Evolutionary conservation across 2,888 invertebrate species (phyloP).

Genomic region (Drosophila fulvimacula): DNA sequence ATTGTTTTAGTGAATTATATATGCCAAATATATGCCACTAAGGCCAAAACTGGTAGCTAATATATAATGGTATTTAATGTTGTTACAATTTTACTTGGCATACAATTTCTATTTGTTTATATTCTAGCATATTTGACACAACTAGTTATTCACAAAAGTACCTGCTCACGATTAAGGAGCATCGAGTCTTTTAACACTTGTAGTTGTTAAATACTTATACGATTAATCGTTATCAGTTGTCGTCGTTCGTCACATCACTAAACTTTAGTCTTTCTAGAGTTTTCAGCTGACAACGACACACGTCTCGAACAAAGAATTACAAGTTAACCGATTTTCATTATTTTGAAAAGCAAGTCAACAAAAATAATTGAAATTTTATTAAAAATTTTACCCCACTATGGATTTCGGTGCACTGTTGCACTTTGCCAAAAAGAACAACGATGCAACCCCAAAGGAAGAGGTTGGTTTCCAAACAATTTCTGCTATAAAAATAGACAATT

Average conservation of each 20-base stretch:
- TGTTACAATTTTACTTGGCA: too few species aligned
- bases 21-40: not conserved
- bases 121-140: not conserved
- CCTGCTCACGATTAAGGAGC: not conserved
- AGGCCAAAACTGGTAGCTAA: not conserved
- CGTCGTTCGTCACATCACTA: constrained; percentile 28
- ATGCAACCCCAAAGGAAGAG: constrained; percentile 80
- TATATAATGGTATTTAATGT: too few species aligned
- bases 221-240: constrained; percentile 8
- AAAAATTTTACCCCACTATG: constrained; percentile 81
- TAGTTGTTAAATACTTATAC: not conserved
- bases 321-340: constrained; percentile 19
- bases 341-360: constrained; percentile 15
- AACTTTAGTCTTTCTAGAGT: constrained; percentile 50
- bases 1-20: not conserved
- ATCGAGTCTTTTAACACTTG: not conserved
- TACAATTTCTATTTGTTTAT: not conserved
- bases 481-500: not conserved
- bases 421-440: constrained; percentile 88
- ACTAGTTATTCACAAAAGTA: not conserved
- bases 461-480: constrained; percentile 66
- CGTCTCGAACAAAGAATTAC: constrained; percentile 40
- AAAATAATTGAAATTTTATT: not conserved
- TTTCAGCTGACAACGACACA: constrained; percentile 46
- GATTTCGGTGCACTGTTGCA: constrained; percentile 88